Base-by-base conservation (phyloP, 2,113 vertebrate genomes). In the Turdus rufiventris region DNA sequence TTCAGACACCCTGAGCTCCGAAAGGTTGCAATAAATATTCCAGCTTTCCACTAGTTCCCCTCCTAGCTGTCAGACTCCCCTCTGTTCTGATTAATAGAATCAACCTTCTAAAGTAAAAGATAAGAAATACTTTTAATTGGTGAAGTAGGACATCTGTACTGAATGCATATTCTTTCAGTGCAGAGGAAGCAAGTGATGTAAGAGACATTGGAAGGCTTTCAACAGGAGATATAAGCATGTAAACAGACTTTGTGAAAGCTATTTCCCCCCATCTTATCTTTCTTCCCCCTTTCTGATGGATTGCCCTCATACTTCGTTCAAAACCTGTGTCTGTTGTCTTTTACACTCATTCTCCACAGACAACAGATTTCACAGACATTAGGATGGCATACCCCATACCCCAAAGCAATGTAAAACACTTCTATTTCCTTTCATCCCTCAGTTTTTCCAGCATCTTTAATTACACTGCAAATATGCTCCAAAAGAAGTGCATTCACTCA, bases 51-150 rank as follows among this genome's bases (percentile, higher is more conserved):
- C 43, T 70, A 34, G 29, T 63, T 94, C 19, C 63, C 3, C 20
- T 66, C 82, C 78, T 58, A 58, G 45, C 66, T 95, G 87, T 85
- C 89, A 91, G 29, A 58, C 5, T 80, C 54, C 66, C 38, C 56
- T 96, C 68, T 91, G 51, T 79, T 93, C 78, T 91, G 91, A 93
- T 88, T 91, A 91, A 96, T 94, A 83, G 65, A 87, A 85, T 79
- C 81, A 91, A 77, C 60, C 78, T 89, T 90, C 51, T 73, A 28
- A 94, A 92, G 24, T 8, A 43, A 85, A 91, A 91, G 74, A 85
- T 85, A 95, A 92, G 51, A 60, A 88, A 73, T 70, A 89, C 48
- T 94, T 91, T 76, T 16, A 79, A 85, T 58, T 63, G 31, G 6
- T 51, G 51, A 54, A 60, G 33, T 34, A 57, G 31, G 38, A 28